phyloP scores from a whole-genome alignment of 2,113 vertebrate genomes.

The Oncorhynchus mykiss region DNA sequence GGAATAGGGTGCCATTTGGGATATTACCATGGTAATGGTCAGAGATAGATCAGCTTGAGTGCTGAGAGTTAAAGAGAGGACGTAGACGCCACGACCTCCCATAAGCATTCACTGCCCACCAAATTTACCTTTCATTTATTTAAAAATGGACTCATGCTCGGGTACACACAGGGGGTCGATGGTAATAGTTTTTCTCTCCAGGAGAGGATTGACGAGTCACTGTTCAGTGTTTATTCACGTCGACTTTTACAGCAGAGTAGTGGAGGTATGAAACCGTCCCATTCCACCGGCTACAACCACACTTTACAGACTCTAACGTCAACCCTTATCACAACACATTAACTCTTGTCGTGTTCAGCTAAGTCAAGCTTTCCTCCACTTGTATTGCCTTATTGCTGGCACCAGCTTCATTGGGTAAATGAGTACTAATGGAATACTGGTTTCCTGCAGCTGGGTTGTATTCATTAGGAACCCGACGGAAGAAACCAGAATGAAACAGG shows the following conservation, averaged over 20 bases:
- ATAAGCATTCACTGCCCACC: neutral
- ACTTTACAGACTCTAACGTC: neutral
- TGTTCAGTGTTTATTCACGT: neutral
- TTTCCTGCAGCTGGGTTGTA: no score
- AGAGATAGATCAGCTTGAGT: slow-evolving; percentile 1
- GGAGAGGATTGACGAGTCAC: neutral
- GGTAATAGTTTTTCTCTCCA: neutral
- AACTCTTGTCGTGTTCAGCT: no score
- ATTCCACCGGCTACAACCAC: neutral
- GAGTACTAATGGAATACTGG: no score
- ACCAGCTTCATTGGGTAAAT: no score
- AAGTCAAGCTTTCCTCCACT: no score
- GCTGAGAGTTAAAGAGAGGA: neutral
- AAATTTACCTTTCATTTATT: neutral
- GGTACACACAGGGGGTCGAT: neutral
- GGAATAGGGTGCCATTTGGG: no score
- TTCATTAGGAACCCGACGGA: no score
- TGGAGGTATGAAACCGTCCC: neutral
- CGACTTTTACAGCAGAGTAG: neutral
- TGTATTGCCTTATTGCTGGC: no score
- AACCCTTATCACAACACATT: neutral
- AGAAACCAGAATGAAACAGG: no score
- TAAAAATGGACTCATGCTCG: neutral
- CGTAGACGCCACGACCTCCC: neutral
- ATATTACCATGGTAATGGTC: neutral